Percentiles rank a stretch among this genome's conserved stretches.
These are phyloP conservation scores for Hippocampus mohnikei DNA, from an alignment of 2,113 vertebrate genomes.

Conservation along the genomic window DNA sequence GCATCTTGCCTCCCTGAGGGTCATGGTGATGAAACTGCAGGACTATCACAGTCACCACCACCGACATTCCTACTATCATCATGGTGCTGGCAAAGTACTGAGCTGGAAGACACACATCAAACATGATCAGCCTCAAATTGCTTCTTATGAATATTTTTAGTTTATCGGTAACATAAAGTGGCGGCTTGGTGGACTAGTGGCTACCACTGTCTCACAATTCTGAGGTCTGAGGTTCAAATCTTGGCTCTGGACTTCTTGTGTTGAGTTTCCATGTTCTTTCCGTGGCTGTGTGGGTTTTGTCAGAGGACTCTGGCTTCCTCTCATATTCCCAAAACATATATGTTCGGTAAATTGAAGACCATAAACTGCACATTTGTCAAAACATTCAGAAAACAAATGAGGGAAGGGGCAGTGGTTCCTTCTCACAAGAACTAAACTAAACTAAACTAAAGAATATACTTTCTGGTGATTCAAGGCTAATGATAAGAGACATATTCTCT, in stretches of 20 bases:
- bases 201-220: not conserved
- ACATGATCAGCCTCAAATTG: not conserved
- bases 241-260: not conserved
- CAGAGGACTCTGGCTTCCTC: too few species aligned
- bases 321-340: not conserved
- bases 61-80: constrained; percentile 89
- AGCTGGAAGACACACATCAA: constrained; percentile 63
- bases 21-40: constrained; percentile 90
- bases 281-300: not conserved
- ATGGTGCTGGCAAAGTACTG: constrained; percentile 92
- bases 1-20: constrained; percentile 89
- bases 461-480: constrained; percentile 13
- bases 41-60: constrained; percentile 87
- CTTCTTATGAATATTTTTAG: not conserved
- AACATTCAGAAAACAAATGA: not conserved
- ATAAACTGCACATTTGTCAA: not conserved
- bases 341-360: not conserved
- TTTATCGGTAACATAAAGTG: not conserved
- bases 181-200: not conserved
- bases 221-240: not conserved
- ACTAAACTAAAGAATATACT: not conserved
- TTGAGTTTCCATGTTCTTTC: not conserved
- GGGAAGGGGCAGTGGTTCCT: not conserved
- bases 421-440: too few species aligned
- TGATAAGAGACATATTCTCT: constrained; percentile 14